Evolutionary conservation across 2,113 vertebrate species (phyloP).

Genomic region (Zosterops japonicus): DNA sequence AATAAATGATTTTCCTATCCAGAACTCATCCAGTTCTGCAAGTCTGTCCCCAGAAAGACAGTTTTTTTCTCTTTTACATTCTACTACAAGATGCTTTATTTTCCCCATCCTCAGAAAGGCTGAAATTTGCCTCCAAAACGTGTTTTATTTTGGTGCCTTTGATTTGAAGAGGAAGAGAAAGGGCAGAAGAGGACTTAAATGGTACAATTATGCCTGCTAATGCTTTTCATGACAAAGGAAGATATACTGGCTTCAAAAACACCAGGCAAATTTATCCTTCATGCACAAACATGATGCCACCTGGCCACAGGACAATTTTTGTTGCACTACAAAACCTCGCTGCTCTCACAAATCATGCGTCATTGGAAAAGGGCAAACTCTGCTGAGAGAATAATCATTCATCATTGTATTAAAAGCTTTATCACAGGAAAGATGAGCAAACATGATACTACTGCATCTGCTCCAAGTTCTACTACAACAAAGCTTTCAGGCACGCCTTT

Average conservation of each 20-base stretch:
- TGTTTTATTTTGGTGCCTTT: not conserved
- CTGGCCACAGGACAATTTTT: not conserved
- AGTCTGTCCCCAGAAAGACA: not conserved
- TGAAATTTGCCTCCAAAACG: not conserved
- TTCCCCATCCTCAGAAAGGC: not conserved
- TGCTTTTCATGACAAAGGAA: not conserved
- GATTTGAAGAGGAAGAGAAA: not conserved
- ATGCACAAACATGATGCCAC: not conserved
- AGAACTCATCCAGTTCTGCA: not conserved
- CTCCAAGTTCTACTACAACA: not conserved
- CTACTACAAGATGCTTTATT: not conserved
- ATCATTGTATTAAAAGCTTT: not conserved
- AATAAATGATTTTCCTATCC: not conserved
- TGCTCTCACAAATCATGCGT: rapidly evolving
- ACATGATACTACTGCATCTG: not conserved
- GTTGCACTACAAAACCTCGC: not conserved
- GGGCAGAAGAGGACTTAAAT: not conserved
- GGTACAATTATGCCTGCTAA: not conserved
- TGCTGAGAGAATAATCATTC: not conserved
- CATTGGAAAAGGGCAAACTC: not conserved
- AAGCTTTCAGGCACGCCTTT: not conserved
- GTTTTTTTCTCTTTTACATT: not conserved
- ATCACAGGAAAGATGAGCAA: not conserved
- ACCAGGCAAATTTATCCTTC: not conserved
- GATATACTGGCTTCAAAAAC: not conserved